These are phyloP conservation scores for Aphodius sticticus DNA, from an alignment of 2,888 invertebrate genomes.

Conservation along the genomic window DNA sequence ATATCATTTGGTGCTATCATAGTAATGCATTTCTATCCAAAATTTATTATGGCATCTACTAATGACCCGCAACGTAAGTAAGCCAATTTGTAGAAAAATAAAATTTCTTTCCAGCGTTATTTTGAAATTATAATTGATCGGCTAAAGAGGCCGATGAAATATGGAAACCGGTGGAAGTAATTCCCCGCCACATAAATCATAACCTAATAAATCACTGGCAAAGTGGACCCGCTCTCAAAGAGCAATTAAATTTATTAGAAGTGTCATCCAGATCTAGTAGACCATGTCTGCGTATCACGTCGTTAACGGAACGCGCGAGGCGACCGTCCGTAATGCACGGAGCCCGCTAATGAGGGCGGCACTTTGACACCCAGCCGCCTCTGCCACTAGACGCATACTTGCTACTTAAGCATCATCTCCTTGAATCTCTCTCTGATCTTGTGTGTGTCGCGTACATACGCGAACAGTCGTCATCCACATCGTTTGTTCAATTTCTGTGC, in stretches of 20 bases:
- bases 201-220: conserved; percentile 48
- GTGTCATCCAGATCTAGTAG: conserved; percentile 51
- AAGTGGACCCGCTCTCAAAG: conserved; percentile 47
- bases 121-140: not conserved
- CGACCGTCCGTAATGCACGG: conserved; percentile 47
- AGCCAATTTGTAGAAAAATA: not conserved
- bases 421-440: conserved; percentile 7
- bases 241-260: conserved; percentile 52
- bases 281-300: conserved; percentile 50
- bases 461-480: too few relatives aligned
- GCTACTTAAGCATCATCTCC: not conserved
- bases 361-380: conserved; percentile 36
- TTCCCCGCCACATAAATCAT: conserved; percentile 46
- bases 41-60: too few relatives aligned
- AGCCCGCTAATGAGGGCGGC: conserved; percentile 51
- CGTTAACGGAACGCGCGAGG: conserved; percentile 47
- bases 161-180: conserved; percentile 6
- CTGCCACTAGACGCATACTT: conserved; percentile 9
- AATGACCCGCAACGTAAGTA: too few relatives aligned
- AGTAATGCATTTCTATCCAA: too few relatives aligned
- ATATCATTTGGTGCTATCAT: too few relatives aligned
- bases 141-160: too few relatives aligned
- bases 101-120: not conserved
- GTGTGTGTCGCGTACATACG: not conserved
- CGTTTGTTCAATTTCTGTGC: not conserved